A percentile compares a stretch with the other conserved stretches of the same genome.
Conservation (phyloP, 1,140 invertebrate species). For the Drosophila sucinea region DNA sequence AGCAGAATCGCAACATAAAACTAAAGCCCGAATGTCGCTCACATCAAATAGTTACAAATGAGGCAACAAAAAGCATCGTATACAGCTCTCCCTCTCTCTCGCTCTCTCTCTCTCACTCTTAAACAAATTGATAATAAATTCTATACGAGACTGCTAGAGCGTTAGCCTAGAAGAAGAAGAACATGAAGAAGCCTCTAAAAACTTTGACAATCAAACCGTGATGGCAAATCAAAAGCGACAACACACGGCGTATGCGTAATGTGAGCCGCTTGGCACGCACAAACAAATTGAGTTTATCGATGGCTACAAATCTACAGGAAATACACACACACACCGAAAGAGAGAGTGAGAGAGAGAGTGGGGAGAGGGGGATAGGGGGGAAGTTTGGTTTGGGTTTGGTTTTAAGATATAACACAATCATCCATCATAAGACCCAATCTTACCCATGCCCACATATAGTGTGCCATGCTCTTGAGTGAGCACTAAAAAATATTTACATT, state of each 20-base stretch:
- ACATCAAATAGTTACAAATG: slow-evolving; percentile 43
- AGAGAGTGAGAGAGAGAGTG: too few relatives aligned
- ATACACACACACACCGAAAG: slow-evolving; percentile 23
- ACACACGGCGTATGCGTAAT: slow-evolving; percentile 67
- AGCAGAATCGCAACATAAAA: slow-evolving; percentile 36
- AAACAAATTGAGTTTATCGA: slow-evolving; percentile 78
- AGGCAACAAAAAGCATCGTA: slow-evolving; percentile 29
- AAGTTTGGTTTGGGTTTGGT: neutral
- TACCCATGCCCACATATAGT: slow-evolving; percentile 22
- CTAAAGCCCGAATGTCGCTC: slow-evolving; percentile 4
- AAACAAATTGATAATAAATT: slow-evolving; percentile 65
- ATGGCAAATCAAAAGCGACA: slow-evolving; percentile 37
- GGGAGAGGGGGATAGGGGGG: neutral
- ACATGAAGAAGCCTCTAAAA: slow-evolving; percentile 47
- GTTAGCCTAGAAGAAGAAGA: slow-evolving; percentile 18
- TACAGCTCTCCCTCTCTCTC: neutral
- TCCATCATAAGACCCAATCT: slow-evolving; percentile 67
- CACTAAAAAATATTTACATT: slow-evolving; percentile 76
- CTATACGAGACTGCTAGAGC: slow-evolving; percentile 21
- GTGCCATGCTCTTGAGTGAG: slow-evolving; percentile 48
- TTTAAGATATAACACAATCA: slow-evolving; percentile 45
- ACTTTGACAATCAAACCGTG: slow-evolving; percentile 59
- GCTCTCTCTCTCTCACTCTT: neutral
- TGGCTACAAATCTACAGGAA: slow-evolving; percentile 71
- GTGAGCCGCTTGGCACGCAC: slow-evolving; percentile 30